These are phyloP conservation scores for Anthophora plumipes DNA, from an alignment of 2,888 invertebrate genomes.

Conservation along the genomic window DNA sequence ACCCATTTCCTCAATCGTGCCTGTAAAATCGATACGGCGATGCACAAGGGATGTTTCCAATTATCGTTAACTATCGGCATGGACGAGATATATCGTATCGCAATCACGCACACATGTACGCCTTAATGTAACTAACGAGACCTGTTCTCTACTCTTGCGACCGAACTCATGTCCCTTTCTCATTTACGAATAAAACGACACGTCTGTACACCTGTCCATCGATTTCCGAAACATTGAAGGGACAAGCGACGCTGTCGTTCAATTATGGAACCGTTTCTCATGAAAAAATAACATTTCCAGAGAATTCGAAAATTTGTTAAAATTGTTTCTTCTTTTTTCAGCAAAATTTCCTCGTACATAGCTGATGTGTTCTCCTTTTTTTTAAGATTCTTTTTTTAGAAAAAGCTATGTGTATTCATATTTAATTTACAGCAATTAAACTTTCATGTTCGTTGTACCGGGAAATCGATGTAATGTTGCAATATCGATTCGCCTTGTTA, in stretches of 20 bases:
- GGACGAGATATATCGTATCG: slow-evolving; percentile 75
- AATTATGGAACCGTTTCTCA: slow-evolving; percentile 7
- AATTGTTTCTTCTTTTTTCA: too few relatives aligned
- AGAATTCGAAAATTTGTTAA: neutral
- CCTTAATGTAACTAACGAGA: slow-evolving; percentile 62
- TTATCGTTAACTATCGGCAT: slow-evolving; percentile 81
- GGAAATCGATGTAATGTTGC: too few relatives aligned
- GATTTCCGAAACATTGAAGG: slow-evolving; percentile 26
- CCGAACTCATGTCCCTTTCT: slow-evolving; percentile 23
- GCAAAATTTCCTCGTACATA: neutral
- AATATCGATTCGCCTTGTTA: too few relatives aligned
- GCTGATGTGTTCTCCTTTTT: neutral
- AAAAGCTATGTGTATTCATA: too few relatives aligned
- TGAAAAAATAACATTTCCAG: neutral
- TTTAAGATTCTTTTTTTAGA: neutral
- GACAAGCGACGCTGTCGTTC: neutral
- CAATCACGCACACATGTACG: slow-evolving; percentile 67
- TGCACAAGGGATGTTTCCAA: slow-evolving; percentile 82
- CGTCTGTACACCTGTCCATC: slow-evolving; percentile 11
- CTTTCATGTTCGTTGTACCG: too few relatives aligned
- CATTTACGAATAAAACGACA: slow-evolving; percentile 42
- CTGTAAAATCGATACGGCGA: slow-evolving; percentile 78
- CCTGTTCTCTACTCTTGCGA: slow-evolving; percentile 31
- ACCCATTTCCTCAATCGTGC: slow-evolving; percentile 81
- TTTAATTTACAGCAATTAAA: too few relatives aligned